phyloP scores from a whole-genome alignment of 2,797 vertebrate species.

The Alcedo quadribrachys region DNA sequence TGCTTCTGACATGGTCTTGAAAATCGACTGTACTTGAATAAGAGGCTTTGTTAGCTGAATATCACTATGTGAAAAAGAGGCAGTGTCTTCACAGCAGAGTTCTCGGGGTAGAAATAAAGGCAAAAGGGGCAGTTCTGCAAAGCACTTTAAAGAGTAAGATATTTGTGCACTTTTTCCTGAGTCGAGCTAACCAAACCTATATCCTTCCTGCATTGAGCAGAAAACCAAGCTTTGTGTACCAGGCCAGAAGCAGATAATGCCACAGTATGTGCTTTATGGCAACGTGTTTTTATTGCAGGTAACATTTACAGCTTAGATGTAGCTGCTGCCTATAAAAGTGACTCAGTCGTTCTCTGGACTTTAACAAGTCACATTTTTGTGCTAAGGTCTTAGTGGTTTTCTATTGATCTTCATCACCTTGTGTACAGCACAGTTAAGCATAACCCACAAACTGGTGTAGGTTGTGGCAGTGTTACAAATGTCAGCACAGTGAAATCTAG shows the following conservation, averaged over 20 bases:
- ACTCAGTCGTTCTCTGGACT: constrained; percentile 66
- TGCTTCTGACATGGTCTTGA: background rate
- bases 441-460: constrained; percentile 75
- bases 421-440: constrained; percentile 83
- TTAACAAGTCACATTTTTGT: constrained; percentile 61
- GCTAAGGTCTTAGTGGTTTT: constrained; percentile 80
- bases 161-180: constrained; percentile 16
- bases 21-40: background rate
- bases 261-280: constrained; percentile 67
- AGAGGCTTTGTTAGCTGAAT: background rate
- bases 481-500: constrained; percentile 65
- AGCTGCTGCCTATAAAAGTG: constrained; percentile 73
- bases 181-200: constrained; percentile 43
- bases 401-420: constrained; percentile 81
- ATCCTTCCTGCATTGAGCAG: constrained; percentile 27
- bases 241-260: constrained; percentile 76
- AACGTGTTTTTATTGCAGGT: constrained; percentile 72
- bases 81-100: background rate
- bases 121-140: constrained; percentile 29
- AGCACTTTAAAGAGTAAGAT: constrained; percentile 58
- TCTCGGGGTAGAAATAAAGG: background rate
- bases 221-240: constrained; percentile 52
- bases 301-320: constrained; percentile 78
- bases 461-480: constrained; percentile 69
- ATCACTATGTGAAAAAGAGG: background rate